Evolutionary conservation across 1,140 invertebrate genomes (phyloP).

Genomic region (Lanistes nyassanus): DNA sequence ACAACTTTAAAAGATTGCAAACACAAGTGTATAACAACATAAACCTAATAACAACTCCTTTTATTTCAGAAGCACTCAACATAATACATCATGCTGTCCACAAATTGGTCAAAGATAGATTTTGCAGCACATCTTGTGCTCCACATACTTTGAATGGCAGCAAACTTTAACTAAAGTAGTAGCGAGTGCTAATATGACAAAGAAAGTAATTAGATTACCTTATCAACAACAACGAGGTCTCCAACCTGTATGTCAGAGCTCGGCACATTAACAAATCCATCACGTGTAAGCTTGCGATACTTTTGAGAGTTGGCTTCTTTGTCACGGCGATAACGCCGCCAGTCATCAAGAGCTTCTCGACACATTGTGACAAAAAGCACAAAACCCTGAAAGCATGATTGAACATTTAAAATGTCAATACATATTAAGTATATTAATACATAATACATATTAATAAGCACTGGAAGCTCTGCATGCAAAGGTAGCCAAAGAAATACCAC

Average conservation of each 20-base stretch:
- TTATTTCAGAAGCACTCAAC: too few species aligned
- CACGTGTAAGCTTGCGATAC: constrained; percentile 70
- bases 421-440: neutral
- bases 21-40: too few species aligned
- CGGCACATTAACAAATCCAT: constrained; percentile 65
- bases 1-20: too few species aligned
- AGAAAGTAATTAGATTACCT: constrained; percentile 52
- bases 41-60: too few species aligned
- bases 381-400: constrained; percentile 78
- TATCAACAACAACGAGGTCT: constrained; percentile 76
- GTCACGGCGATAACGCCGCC: constrained; percentile 89
- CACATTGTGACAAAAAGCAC: constrained; percentile 95
- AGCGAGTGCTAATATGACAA: too few species aligned
- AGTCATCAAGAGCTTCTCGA: constrained; percentile 96
- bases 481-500: too few species aligned
- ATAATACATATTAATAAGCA: neutral
- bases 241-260: constrained; percentile 71
- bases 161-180: too few species aligned
- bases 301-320: constrained; percentile 95
- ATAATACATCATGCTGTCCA: too few species aligned
- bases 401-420: neutral
- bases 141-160: too few species aligned
- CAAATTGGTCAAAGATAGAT: too few species aligned
- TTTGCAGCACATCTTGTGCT: too few species aligned
- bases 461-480: neutral